Evolutionary conservation across 2,888 invertebrate species (phyloP), one percentile per base, ranked within the genome.

Genomic region (Ophioninae sp.): DNA sequence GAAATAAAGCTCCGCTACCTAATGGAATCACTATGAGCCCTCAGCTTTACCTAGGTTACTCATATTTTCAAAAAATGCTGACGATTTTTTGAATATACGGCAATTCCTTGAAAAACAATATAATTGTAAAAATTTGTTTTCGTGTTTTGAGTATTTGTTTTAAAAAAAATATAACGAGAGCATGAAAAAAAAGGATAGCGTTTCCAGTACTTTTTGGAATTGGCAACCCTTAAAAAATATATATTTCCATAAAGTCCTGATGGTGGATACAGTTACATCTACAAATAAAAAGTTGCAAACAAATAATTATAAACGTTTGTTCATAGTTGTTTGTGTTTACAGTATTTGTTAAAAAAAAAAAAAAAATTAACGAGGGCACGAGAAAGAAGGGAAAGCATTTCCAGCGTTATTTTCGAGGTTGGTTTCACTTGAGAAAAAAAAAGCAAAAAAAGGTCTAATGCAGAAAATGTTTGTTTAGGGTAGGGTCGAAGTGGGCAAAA

Each of bases 11-110:
- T 13, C 23, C 68, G 37, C 44, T 37, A 62, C 73, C 39, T 64
- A 13, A 44, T 56, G 67, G 57, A 56, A 67, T 44, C 30, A 56
- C 59, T 41, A 37, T n/a, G 65, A 79, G 20, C 21, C 50, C 57
- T 72, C 56, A n/a, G 23, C 57, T 23, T 73, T 75, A 50, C 21
- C 23, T 65, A 67, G 10, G 23, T 21, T 70, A 65, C 67, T 57
- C n/a, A 39, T 20, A 59, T 39, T 56, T 62, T 30, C 3, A 50
- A 13, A 23, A 68, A 50, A 64, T 17, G 7, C 64, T 17, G 41
- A 17, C n/a, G 10, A 17, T 75, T 20, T 57, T 7, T 0, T 13
- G 2, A 44, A 41, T 13, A 23, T 23, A 61, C 41, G 7, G 13
- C 7, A 0, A 37, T 62, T 56, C 17, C 17, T 30, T 30, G 7